Conservation (phyloP, 2,888 invertebrate species). For the Andrena chrysosceles region DNA sequence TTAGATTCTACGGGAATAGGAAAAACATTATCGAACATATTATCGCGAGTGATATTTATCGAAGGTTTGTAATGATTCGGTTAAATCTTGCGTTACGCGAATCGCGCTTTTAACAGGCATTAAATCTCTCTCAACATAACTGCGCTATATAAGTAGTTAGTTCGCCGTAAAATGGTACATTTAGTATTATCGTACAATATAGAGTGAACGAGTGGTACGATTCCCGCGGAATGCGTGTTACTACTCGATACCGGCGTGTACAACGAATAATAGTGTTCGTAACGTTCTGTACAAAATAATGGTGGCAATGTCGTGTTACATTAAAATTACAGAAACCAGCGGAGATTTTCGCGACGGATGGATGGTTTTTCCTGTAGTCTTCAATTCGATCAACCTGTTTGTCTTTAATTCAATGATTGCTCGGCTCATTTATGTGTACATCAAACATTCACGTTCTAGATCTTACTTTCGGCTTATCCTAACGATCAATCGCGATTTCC, state of each 20-base stretch:
- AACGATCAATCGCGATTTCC: conserved; percentile 61
- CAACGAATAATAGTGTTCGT: conserved; percentile 5
- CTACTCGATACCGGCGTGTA: neutral
- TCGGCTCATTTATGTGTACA: conserved; percentile 44
- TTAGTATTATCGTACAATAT: neutral
- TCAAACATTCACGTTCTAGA: conserved; percentile 67
- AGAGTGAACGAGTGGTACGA: conserved; percentile 8
- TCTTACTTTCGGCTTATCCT: conserved; percentile 55
- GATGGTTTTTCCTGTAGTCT: conserved; percentile 27
- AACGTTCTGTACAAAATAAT: conserved; percentile 21
- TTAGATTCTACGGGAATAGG: neutral
- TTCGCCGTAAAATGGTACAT: conserved; percentile 17
- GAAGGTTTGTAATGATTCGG: conserved; percentile 52
- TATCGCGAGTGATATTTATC: neutral
- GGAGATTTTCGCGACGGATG: conserved; percentile 22
- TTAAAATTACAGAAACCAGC: conserved; percentile 24
- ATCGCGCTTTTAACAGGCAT: conserved; percentile 41
- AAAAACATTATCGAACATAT: neutral
- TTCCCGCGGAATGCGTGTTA: neutral
- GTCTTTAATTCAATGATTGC: conserved; percentile 8
- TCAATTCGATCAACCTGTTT: conserved; percentile 23
- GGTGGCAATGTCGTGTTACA: neutral
- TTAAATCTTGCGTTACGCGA: conserved; percentile 1
- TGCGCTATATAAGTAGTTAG: conserved; percentile 12
- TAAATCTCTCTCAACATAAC: conserved; percentile 51